These are phyloP conservation scores for Calameuta filiformis DNA, from an alignment of 2,888 invertebrate species.

Conservation along the genomic window DNA sequence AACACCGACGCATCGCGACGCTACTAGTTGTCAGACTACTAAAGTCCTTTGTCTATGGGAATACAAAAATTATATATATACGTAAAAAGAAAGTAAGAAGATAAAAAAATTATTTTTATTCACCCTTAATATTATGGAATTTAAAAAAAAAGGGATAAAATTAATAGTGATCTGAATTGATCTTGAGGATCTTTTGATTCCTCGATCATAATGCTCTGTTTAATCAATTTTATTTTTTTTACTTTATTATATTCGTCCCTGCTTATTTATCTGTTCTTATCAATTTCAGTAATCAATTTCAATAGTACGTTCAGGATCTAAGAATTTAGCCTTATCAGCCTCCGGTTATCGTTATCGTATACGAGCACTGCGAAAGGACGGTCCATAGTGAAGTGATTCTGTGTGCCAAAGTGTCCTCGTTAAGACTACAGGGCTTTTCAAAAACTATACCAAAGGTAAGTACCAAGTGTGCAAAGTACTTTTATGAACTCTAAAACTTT, in stretches of 20 bases:
- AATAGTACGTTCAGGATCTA: background rate
- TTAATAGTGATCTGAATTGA: background rate
- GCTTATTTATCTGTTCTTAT: background rate
- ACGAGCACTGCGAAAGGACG: background rate
- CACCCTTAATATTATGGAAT: background rate
- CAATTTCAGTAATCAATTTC: background rate
- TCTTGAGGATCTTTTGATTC: background rate
- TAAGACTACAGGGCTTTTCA: background rate
- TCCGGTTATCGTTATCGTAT: background rate
- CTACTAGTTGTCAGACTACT: constrained; percentile 13
- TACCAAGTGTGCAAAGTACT: background rate
- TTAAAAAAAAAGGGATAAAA: background rate
- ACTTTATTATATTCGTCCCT: background rate
- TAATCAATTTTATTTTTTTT: background rate
- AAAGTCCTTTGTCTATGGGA: background rate
- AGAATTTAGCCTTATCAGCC: background rate
- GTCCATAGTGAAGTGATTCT: background rate
- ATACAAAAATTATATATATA: background rate
- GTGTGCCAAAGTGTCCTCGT: background rate
- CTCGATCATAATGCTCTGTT: background rate
- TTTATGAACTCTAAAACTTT: background rate
- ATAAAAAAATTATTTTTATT: background rate
- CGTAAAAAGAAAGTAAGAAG: background rate
- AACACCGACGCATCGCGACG: constrained; percentile 31
- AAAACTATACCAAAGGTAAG: background rate